These are phyloP conservation scores for Muschampia plurimacula DNA, from an alignment of 2,888 invertebrate genomes.

Conservation along the genomic window DNA sequence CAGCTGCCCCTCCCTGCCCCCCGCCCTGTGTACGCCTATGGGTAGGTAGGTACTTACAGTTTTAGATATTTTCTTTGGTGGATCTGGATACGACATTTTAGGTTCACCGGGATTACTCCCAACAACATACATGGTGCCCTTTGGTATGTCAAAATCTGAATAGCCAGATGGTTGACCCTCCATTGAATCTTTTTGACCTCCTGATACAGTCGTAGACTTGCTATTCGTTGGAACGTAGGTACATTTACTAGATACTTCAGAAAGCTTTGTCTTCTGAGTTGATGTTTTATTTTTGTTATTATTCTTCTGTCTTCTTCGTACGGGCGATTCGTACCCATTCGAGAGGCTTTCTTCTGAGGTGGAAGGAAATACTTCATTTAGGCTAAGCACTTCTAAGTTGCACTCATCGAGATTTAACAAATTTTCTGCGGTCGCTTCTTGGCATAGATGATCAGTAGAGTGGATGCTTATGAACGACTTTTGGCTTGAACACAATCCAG, in stretches of 20 bases:
- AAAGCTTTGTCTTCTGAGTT: conserved; percentile 52
- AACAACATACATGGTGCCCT: conserved; percentile 76
- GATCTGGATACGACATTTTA: conserved; percentile 76
- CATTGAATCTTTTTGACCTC: conserved; percentile 60
- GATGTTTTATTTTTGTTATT: conserved; percentile 52
- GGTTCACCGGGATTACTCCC: conserved; percentile 82
- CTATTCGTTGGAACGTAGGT: conserved; percentile 73
- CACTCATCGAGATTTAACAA: conserved; percentile 68
- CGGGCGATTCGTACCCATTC: conserved; percentile 69
- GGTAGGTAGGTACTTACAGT: conserved; percentile 59
- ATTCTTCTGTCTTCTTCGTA: conserved; percentile 58
- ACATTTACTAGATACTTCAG: conserved; percentile 59
- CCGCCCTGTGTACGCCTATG: too few species aligned
- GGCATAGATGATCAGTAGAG: conserved; percentile 78
- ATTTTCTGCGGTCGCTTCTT: conserved; percentile 64
- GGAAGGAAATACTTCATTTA: conserved; percentile 79
- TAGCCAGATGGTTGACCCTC: conserved; percentile 67
- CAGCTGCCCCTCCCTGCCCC: too few species aligned
- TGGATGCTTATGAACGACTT: conserved; percentile 82
- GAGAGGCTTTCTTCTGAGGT: conserved; percentile 80
- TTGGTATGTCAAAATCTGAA: conserved; percentile 77
- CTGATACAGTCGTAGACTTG: conserved; percentile 72
- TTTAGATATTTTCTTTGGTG: conserved; percentile 79
- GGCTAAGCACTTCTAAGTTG: conserved; percentile 76
- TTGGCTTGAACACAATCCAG: conserved; percentile 64